Conservation (phyloP, 2,797 vertebrate genomes). For the Trachops cirrhosus region DNA sequence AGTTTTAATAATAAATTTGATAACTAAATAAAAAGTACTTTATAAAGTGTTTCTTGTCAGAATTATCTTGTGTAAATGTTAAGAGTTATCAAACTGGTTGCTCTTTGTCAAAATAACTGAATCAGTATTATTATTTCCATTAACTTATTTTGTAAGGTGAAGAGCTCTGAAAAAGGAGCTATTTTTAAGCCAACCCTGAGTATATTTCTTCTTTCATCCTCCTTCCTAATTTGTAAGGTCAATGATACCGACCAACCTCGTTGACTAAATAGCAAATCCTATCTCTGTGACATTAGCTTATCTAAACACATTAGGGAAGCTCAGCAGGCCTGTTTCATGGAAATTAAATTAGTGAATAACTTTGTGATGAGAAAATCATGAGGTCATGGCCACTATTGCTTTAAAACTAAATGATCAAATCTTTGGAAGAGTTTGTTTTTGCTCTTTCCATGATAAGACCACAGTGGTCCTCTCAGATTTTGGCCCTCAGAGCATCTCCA, state of each 20-base stretch:
- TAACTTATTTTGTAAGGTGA: not conserved
- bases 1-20: not conserved
- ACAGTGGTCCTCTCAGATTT: not conserved
- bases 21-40: not conserved
- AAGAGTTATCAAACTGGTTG: not conserved
- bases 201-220: not conserved
- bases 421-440: not conserved
- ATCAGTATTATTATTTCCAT: not conserved
- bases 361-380: slow-evolving; percentile 39
- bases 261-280: slow-evolving; percentile 30
- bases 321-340: slow-evolving; percentile 22
- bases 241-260: not conserved
- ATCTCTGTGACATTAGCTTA: slow-evolving; percentile 46
- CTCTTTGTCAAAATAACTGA: not conserved
- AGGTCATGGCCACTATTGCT: not conserved
- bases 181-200: slow-evolving; percentile 18
- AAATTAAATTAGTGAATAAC: slow-evolving; percentile 47
- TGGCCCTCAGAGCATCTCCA: not conserved
- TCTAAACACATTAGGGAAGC: slow-evolving; percentile 40
- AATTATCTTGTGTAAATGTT: not conserved
- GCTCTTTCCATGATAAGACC: not conserved
- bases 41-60: not conserved
- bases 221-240: slow-evolving; percentile 28
- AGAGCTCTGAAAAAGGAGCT: not conserved
- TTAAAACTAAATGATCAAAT: slow-evolving; percentile 21